Conservation (phyloP, 1,140 invertebrate genomes). For the Thaumatotibia leucotreta region DNA sequence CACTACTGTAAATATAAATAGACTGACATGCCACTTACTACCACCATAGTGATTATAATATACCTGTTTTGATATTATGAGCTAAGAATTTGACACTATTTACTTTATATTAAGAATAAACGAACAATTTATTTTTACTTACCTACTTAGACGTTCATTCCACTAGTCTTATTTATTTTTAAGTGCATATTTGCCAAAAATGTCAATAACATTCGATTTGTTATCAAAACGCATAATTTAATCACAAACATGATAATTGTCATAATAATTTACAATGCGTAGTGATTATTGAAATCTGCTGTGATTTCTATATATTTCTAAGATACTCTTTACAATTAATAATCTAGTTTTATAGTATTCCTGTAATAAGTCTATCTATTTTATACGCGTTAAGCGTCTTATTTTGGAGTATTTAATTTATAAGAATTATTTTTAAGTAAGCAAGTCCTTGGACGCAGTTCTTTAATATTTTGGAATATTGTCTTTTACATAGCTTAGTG, state of each 20-base stretch:
- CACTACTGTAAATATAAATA: not conserved
- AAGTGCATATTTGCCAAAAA: slow-evolving; percentile 12
- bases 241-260: slow-evolving; percentile 14
- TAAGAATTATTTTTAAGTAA: not conserved
- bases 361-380: not conserved
- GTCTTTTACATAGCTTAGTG: not conserved
- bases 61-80: too few species aligned
- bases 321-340: slow-evolving; percentile 10
- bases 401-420: not conserved
- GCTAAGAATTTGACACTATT: not conserved
- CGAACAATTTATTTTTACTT: slow-evolving; percentile 38
- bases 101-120: slow-evolving; percentile 12
- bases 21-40: not conserved
- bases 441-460: not conserved
- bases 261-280: slow-evolving; percentile 24
- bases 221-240: slow-evolving; percentile 21
- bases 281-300: slow-evolving; percentile 43
- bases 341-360: slow-evolving; percentile 10
- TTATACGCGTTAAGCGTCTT: not conserved
- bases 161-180: slow-evolving; percentile 33
- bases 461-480: slow-evolving; percentile 16
- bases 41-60: not conserved
- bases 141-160: slow-evolving; percentile 26
- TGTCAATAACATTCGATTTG: not conserved
- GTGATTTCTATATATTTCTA: slow-evolving; percentile 58